Evolutionary conservation across 2,797 vertebrate genomes (phyloP), one percentile per base, ranked within the genome.

Genomic region (Tachyglossus aculeatus): DNA sequence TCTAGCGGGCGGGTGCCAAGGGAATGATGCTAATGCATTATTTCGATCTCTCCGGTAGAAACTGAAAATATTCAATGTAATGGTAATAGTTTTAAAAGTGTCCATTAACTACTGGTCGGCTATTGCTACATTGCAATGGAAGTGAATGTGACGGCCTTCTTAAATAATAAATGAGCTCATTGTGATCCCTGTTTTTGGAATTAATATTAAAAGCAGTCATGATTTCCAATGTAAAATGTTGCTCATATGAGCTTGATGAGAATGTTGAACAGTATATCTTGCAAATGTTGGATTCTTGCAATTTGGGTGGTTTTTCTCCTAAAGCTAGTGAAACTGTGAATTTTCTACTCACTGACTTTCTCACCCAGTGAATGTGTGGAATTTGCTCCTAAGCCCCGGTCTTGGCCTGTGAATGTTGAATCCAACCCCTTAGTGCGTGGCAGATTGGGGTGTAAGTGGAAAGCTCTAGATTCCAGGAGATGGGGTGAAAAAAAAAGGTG

Each of bases 261-360:
- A 25, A 31, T 60, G 67, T n/a, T 50, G 32, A 67, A 38, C 60
- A 38, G 9, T 31, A 34, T 80, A 18, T 32, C 67, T 61, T 81
- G 27, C 67, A 61, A 83, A 53, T 81, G 73, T 80, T 77, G 80
- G 61, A 32, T 86, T 88, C 45, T 75, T 36, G 67, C 67, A 81
- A 77, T 38, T 4, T 33, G 47, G 34, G 22, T 65, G 44, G 54
- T 73, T 80, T 79, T 19, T 37, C 56, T 5, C 45, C 38, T 56
- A 44, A 72, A 27, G 47, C 73, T 31, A 66, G 36, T 44, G 40
- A 6, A 47, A 59, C 66, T 9, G 44, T 9, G 44, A 74, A 59
- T 60, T 60, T 31, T 31, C 53, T 44, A 57, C 9, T 12, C 9
- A 27, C 3, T 60, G 65, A 22, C 57, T 72, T 61, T 76, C 68